Conservation (phyloP, 1,140 invertebrate genomes). For the Drosophila arizonae region DNA sequence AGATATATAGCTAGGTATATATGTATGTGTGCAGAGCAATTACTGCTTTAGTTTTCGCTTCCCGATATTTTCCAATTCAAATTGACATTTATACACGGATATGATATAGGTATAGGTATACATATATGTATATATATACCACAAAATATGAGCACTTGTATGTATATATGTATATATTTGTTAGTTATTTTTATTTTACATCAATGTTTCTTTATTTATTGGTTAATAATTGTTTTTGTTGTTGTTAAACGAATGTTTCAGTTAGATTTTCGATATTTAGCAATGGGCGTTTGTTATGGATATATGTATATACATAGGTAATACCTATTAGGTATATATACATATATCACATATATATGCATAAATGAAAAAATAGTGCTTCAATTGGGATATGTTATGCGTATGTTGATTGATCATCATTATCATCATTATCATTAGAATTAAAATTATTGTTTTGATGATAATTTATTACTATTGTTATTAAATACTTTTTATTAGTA, state of each 20-base stretch:
- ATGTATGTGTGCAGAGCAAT: conserved; percentile 16
- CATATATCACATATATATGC: background rate
- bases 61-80: conserved; percentile 35
- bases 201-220: conserved; percentile 25
- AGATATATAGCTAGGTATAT: conserved; percentile 1
- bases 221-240: conserved; percentile 5
- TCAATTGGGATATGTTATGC: conserved; percentile 34
- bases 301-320: background rate
- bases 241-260: conserved; percentile 11
- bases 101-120: conserved; percentile 41
- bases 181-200: conserved; percentile 11
- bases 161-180: conserved; percentile 4
- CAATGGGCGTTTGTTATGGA: background rate
- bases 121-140: conserved; percentile 5
- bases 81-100: conserved; percentile 69
- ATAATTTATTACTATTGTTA: no score
- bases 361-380: conserved; percentile 4
- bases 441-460: no score
- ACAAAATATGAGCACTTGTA: conserved; percentile 1
- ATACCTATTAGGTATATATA: no score
- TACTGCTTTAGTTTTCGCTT: conserved; percentile 5
- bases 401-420: conserved; percentile 11
- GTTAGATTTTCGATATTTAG: background rate
- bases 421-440: background rate
- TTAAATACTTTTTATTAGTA: no score